Evolutionary conservation across 2,797 vertebrate species (phyloP), one percentile per base, ranked within the genome.

Genomic region (Gymnoscopelus braueri): DNA sequence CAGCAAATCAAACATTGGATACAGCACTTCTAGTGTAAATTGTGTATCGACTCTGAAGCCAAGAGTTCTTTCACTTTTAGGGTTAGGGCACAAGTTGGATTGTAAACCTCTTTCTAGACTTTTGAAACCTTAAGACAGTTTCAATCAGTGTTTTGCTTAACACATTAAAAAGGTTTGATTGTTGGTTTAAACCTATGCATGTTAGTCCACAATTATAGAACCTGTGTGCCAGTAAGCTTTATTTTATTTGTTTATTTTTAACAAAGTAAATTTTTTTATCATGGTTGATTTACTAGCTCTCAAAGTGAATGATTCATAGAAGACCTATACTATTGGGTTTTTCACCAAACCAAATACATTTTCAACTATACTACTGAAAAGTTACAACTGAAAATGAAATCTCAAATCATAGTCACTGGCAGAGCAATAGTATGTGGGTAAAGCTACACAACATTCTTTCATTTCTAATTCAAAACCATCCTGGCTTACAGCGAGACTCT

Each of bases 301-400:
- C 39, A 44, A 44, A 44, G 77, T 74, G n/a, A 29, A 56, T 29
- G 61, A 10, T 62, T 75, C 49, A 39, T 67, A 61, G 32, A 67
- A 68, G 71, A 67, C 11, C 3, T 44, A 60, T 6, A n/a, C 1
- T 61, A 56, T 0, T 3, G 9, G 5, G 57, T 75, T 9, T 59
- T 57, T 32, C 71, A 19, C 75, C 55, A 79, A 80, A 76, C 61
- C 10, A 52, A 75, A 75, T 39, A 68, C 57, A 67, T 44, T 57
- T 51, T 70, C 5, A 24, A 4, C 12, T 71, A 26, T 51, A 64
- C 2, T 47, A 51, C 23, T 60, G 48, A 19, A 53, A 71, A 23
- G 11, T 12, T 1, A 55, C 14, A 54, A 3, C 3, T 74, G n/a
- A 19, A 19, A 19, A 19, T 19, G 19, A 65, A 75, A 71, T 60